Conservation (phyloP, 2,888 invertebrate genomes). For the Lamellibrachia satsuma region DNA sequence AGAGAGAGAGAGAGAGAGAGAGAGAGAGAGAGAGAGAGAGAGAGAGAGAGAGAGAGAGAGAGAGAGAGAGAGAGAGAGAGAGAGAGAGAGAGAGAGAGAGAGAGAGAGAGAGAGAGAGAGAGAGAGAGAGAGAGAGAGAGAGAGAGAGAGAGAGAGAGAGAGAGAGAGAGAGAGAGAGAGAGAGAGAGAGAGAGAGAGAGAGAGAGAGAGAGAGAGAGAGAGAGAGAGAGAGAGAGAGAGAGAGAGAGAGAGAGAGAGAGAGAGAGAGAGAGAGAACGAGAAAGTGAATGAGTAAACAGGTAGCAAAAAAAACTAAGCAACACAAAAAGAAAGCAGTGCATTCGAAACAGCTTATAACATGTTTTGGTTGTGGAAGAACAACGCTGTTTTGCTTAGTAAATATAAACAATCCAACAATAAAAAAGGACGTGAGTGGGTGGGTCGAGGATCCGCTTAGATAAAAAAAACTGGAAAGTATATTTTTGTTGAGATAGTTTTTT, state of each 20-base stretch:
- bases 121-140: neutral
- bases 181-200: conserved; percentile 36
- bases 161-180: conserved; percentile 27
- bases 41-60: conserved; percentile 20
- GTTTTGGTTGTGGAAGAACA: too few species aligned
- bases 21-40: conserved; percentile 28
- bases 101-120: neutral
- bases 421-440: too few species aligned
- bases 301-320: neutral
- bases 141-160: neutral
- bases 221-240: conserved; percentile 32
- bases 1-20: conserved; percentile 36
- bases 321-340: neutral
- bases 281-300: neutral
- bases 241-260: conserved; percentile 34
- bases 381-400: too few species aligned
- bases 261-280: conserved; percentile 21
- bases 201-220: conserved; percentile 30
- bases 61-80: conserved; percentile 31
- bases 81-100: neutral
- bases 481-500: too few species aligned
- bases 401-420: too few species aligned
- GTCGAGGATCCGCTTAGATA: too few species aligned
- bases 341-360: too few species aligned
- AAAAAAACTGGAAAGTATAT: too few species aligned